These are phyloP conservation scores for Megaceryle torquata DNA, from an alignment of 2,113 vertebrate species.

Conservation along the genomic window DNA sequence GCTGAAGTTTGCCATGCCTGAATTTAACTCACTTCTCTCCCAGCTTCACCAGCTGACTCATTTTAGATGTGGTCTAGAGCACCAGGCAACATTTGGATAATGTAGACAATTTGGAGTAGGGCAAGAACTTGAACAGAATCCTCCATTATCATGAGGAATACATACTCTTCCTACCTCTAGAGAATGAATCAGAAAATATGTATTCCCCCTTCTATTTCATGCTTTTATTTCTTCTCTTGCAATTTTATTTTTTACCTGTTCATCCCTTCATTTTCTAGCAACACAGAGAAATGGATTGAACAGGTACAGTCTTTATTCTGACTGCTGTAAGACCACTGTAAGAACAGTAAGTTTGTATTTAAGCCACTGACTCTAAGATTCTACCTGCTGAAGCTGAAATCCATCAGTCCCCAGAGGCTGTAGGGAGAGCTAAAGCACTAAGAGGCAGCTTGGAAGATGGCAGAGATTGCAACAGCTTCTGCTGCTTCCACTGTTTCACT, in stretches of 20 bases:
- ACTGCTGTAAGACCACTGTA: neutral
- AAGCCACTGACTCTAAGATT: neutral
- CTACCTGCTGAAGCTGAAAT: neutral
- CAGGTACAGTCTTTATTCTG: neutral
- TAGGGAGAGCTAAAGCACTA: neutral
- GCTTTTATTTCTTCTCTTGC: neutral
- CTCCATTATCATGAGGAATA: neutral
- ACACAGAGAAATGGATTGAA: neutral
- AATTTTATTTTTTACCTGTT: neutral
- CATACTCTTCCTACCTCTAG: neutral
- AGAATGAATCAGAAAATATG: neutral
- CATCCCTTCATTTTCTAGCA: neutral
- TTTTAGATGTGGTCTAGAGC: neutral
- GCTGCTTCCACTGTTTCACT: neutral
- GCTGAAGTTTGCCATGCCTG: neutral
- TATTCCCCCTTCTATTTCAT: neutral
- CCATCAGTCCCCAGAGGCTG: neutral
- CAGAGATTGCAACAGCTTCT: neutral
- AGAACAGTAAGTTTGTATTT: neutral
- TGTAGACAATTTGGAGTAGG: neutral
- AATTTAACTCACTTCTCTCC: neutral
- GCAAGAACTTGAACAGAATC: neutral
- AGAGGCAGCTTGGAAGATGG: neutral
- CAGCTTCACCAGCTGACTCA: neutral
- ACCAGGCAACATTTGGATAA: neutral